Percentiles rank a stretch among this genome's conserved stretches.
phyloP scores from a whole-genome alignment of 2,113 vertebrate species.

The Clinocottus analis region DNA sequence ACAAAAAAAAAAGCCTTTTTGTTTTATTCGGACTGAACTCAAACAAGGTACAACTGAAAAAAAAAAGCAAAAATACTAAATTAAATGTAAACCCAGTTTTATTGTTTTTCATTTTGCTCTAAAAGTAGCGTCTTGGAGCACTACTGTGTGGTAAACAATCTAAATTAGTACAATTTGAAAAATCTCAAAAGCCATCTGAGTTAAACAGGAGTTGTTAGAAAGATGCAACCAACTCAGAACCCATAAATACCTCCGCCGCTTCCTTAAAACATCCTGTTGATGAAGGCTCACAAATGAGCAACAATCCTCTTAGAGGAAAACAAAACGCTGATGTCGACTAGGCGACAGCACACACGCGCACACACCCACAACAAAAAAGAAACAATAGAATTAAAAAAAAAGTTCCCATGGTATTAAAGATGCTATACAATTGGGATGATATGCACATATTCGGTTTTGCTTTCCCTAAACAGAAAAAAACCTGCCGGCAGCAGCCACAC shows the following conservation, averaged over 20 bases:
- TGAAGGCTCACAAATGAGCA: slow-evolving; percentile 99
- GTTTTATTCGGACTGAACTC: slow-evolving; percentile 79
- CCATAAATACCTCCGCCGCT: slow-evolving; percentile 99
- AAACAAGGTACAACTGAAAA: slow-evolving; percentile 74
- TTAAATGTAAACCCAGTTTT: slow-evolving; percentile 98
- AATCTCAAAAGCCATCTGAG: slow-evolving; percentile 92
- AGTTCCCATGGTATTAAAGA: slow-evolving; percentile 97
- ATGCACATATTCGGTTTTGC: slow-evolving; percentile 90
- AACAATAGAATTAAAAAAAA: slow-evolving; percentile 78
- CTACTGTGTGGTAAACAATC: slow-evolving; percentile 99
- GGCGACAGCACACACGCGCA: slow-evolving; percentile 97
- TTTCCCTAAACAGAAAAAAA: slow-evolving; percentile 81
- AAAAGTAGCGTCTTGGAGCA: slow-evolving; percentile 97
- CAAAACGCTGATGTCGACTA: slow-evolving; percentile 99
- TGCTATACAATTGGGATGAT: slow-evolving; percentile 98
- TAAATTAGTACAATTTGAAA: slow-evolving; percentile 96
- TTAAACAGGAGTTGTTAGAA: slow-evolving; percentile 97
- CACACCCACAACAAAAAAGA: slow-evolving; percentile 77
- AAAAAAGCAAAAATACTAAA: slow-evolving; percentile 84
- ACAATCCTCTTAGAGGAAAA: slow-evolving; percentile 99
- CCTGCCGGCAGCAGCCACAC: slow-evolving; percentile 78
- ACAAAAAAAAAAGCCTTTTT: slow-evolving; percentile 61
- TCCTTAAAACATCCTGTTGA: slow-evolving; percentile 93
- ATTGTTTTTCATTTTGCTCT: slow-evolving; percentile 88
- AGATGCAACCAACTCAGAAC: slow-evolving; percentile 96